Evolutionary conservation across 2,113 vertebrate genomes (phyloP), one percentile per base, ranked within the genome.

Genomic region (Rhadina sibilatrix): DNA sequence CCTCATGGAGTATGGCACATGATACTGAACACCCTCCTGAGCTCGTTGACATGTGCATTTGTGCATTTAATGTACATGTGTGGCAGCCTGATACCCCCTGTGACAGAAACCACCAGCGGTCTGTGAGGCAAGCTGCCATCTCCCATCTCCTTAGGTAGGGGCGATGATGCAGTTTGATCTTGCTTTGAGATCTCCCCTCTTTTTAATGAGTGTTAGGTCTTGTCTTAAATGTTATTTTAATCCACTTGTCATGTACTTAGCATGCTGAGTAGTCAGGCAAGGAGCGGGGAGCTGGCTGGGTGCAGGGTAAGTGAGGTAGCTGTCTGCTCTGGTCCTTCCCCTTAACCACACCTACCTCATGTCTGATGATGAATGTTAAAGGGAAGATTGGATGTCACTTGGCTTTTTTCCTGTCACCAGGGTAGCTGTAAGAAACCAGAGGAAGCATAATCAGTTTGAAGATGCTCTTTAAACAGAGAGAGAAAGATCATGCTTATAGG

Each of bases 201-300:
- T 77, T 88, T 90, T 81, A 70, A 65, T 68, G 60, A 83, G 33
- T 38, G 25, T 49, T 64, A 91, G 31, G 18, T 79, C 44, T 89
- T 87, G 77, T 70, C 47, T 87, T 92, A 78, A 91, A 91, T 53
- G 74, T 78, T 89, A 50, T 89, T 97, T 93, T 87, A 79, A 84
- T 87, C 65, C 61, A 68, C 37, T 82, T 72, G 52, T 60, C 77
- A 82, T 7, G 9, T 60, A 63, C n/a, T 63, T 89, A 54, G n/a
- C 49, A 37, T 54, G 37, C 44, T 65, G 53, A 91, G 61, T 69
- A 84, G 61, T 53, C 20, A 63, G 56, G 35, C 3, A 16, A 81
- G 74, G 57, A 74, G 52, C 0, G 31, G 30, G 44, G 52, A 91
- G 72, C 47, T 35, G 27, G 13, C 22, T 18, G 59, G 57, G 9